phyloP scores from a whole-genome alignment of 2,113 vertebrate species.

The Corythoichthys intestinalis region DNA sequence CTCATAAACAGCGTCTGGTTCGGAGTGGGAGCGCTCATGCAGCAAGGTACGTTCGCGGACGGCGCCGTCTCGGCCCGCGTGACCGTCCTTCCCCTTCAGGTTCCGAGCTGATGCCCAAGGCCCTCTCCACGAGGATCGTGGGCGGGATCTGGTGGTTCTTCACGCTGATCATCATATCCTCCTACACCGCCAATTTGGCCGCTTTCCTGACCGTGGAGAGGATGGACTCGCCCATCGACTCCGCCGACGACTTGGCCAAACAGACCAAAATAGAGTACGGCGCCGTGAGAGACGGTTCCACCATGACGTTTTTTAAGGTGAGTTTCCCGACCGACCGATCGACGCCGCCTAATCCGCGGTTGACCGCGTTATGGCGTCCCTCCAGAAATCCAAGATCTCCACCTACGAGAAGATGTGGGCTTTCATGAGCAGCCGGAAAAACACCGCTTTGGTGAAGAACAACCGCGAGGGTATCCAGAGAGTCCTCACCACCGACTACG shows the following conservation, averaged over 20 bases:
- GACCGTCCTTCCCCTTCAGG: conserved; percentile 65
- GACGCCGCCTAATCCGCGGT: no score
- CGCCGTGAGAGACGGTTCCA: conserved; percentile 93
- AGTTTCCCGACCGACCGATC: conserved; percentile 1
- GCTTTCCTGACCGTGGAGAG: conserved; percentile 97
- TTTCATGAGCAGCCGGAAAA: conserved; percentile 96
- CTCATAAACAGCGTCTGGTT: conserved; percentile 99
- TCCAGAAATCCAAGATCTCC: conserved; percentile 95
- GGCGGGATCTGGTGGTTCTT: conserved; percentile 99
- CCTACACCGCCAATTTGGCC: conserved; percentile 96
- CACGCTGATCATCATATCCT: conserved; percentile 96
- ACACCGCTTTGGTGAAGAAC: conserved; percentile 90
- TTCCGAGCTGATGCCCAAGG: conserved; percentile 98
- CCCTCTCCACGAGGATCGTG: conserved; percentile 96
- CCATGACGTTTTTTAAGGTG: conserved; percentile 99
- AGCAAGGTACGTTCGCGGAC: conserved; percentile 82
- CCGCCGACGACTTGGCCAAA: conserved; percentile 94
- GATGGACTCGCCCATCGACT: conserved; percentile 97
- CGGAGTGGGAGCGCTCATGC: conserved; percentile 99
- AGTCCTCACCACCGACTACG: conserved; percentile 92
- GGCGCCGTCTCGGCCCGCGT: neutral
- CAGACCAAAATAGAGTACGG: conserved; percentile 98
- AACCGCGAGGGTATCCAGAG: conserved; percentile 92
- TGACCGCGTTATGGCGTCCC: neutral
- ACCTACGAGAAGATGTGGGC: conserved; percentile 99